These are phyloP conservation scores for Diadophis punctatus DNA, from an alignment of 2,113 vertebrate species.

Conservation along the genomic window DNA sequence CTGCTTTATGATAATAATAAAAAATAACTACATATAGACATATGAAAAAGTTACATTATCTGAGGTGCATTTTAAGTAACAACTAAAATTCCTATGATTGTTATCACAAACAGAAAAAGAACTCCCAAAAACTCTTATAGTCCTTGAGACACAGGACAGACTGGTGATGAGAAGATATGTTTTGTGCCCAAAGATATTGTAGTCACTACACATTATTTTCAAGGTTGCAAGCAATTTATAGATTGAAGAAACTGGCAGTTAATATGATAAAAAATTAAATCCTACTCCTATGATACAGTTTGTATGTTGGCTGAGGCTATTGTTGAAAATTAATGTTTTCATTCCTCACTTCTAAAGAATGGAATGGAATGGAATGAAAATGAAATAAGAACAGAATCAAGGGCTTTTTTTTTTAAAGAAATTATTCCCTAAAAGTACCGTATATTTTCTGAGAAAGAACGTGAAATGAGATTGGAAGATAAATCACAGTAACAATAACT, in stretches of 20 bases:
- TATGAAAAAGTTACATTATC: not conserved
- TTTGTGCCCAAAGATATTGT: not conserved
- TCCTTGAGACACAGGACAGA: not conserved
- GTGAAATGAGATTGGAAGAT: not conserved
- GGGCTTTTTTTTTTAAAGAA: not conserved
- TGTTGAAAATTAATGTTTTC: not conserved
- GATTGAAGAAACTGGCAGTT: not conserved
- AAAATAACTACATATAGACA: not conserved
- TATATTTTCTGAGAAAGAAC: not conserved
- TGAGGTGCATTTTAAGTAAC: not conserved
- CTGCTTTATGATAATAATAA: not conserved
- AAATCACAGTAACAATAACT: not conserved
- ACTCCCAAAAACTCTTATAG: not conserved
- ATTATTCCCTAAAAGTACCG: not conserved
- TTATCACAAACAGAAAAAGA: not conserved
- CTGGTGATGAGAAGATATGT: not conserved
- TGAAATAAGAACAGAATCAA: not conserved
- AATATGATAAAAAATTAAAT: not conserved
- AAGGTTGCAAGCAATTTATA: not conserved
- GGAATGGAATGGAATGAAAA: not conserved
- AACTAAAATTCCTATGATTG: slow-evolving; percentile 11
- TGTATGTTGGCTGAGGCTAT: not conserved
- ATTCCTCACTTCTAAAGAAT: not conserved
- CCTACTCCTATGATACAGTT: not conserved
- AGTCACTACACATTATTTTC: not conserved